phyloP scores from a whole-genome alignment of 2,888 invertebrate species.

The Harpagoxenus sublaevis region DNA sequence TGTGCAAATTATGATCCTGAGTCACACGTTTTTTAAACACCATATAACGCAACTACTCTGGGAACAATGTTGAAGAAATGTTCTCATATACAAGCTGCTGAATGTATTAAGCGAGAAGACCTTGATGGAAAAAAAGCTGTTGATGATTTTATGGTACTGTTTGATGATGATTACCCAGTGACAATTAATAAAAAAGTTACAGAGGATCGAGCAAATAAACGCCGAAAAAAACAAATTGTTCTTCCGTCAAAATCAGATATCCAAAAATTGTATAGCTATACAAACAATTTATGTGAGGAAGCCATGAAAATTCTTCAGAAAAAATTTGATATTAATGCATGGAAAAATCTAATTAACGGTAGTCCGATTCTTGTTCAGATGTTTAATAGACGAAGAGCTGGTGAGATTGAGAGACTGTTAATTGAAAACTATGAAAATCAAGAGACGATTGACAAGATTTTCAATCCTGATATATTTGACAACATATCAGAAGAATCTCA shows the following conservation, averaged over 20 bases:
- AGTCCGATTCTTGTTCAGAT: conserved; percentile 59
- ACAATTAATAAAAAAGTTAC: conserved; percentile 53
- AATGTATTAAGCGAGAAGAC: conserved; percentile 55
- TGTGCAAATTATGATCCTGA: conserved; percentile 36
- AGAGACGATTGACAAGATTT: conserved; percentile 55
- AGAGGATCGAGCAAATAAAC: conserved; percentile 50
- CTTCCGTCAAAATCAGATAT: conserved; percentile 58
- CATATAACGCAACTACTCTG: conserved; percentile 32
- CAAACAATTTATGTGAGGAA: conserved; percentile 38
- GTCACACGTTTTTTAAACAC: conserved; percentile 31
- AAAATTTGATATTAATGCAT: conserved; percentile 44
- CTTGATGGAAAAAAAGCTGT: conserved; percentile 49
- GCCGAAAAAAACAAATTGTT: conserved; percentile 40
- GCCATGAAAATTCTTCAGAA: conserved; percentile 36
- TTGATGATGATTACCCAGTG: conserved; percentile 51
- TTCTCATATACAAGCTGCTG: conserved; percentile 35
- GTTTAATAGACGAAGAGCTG: conserved; percentile 64
- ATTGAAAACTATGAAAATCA: conserved; percentile 53
- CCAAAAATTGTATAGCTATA: conserved; percentile 36
- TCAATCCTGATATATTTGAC: conserved; percentile 57
- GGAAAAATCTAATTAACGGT: conserved; percentile 53
- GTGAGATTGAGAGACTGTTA: conserved; percentile 64
- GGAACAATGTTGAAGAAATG: conserved; percentile 54
- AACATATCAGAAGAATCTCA: conserved; percentile 58
- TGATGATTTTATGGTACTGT: conserved; percentile 43